Evolutionary conservation across 2,113 vertebrate species (phyloP), one percentile per base, ranked within the genome.

Genomic region (Pedionomus torquatus): DNA sequence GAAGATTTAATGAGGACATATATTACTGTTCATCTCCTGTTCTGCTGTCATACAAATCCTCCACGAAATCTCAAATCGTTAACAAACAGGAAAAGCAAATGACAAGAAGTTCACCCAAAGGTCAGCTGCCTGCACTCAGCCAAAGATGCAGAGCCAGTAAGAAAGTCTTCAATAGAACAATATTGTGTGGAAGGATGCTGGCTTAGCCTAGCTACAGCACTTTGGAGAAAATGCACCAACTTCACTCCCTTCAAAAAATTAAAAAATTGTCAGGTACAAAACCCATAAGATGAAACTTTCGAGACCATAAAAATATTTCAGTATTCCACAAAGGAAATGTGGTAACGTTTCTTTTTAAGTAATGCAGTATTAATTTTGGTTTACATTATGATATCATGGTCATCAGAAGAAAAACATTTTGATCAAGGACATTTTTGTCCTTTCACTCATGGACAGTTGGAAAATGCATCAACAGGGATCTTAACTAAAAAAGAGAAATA

Each of bases 71-170:
- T 93, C 79, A 74, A 90, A 74, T 68, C 23, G 64, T 63, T 81
- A 96, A 95, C 48, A 66, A 90, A 84, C 19, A 92, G 55, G 83
- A 93, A 95, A 93, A 92, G 83, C 25, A 94, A 92, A 82, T 75
- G 51, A 69, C 69, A 64, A 24, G 52, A 63, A 91, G 75, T 83
- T 93, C 63, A 76, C 61, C 74, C 26, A 88, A 88, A 90, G 94
- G 86, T 63, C 89, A 93, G 58, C 39, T 92, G 44, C 43, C 69
- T 92, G 74, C 63, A 80, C 57, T 44, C 63, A 70, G 71, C 21
- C 61, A 69, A 57, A 92, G 75, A 52, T 5, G 14, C 58, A 83
- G 43, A 44, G 44, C 55, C 77, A 63, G 43, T 15, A 51, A 83
- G 20, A 28, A 90, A 72, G 49, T 75, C 39, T 35, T 69, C 58